Percentiles rank a stretch among this genome's conserved stretches.
Evolutionary conservation across 2,113 vertebrate species (phyloP).

Genomic region (Maccullochella peelii): DNA sequence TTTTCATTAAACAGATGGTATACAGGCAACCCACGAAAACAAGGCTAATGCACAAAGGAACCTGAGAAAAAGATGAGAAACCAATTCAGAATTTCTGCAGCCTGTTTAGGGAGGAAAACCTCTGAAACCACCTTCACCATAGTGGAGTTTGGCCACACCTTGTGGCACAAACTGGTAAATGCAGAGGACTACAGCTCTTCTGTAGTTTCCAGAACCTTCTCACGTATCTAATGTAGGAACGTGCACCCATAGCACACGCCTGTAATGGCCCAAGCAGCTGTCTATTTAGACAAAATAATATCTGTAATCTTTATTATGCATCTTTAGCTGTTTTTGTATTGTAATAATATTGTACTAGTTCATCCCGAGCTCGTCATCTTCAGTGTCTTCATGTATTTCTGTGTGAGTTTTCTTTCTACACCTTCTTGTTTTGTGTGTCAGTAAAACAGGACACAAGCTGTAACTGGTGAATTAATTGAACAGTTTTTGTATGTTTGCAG

Average conservation of each 20-base stretch:
- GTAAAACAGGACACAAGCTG: no score
- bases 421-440: no score
- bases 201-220: not conserved
- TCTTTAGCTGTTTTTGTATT: no score
- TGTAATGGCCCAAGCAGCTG: not conserved
- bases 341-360: no score
- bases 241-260: not conserved
- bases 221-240: not conserved
- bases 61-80: not conserved
- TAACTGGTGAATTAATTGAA: no score
- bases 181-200: not conserved
- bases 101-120: not conserved
- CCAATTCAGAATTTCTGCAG: not conserved
- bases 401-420: no score
- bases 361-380: no score
- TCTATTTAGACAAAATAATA: not conserved
- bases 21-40: not conserved
- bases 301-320: not conserved
- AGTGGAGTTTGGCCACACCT: constrained; percentile 6
- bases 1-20: not conserved
- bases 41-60: not conserved
- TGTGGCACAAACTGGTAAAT: constrained; percentile 7
- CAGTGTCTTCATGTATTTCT: no score
- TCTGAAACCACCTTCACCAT: not conserved
- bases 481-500: no score